Evolutionary conservation across 2,888 invertebrate species (phyloP).

Genomic region (Notodonta dromedarius): DNA sequence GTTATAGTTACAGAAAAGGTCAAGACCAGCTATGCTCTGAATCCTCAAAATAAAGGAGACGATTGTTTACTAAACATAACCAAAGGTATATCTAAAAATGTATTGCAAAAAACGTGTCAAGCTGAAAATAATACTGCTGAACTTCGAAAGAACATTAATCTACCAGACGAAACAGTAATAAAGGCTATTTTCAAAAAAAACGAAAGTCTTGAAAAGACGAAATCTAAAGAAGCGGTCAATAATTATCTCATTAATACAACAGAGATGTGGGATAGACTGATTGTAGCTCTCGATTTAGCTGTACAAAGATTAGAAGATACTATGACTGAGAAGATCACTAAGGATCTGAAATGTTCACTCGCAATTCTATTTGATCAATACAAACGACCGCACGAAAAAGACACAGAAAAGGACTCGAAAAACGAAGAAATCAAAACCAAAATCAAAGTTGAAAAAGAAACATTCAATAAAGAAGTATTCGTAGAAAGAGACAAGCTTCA

Average conservation of each 20-base stretch:
- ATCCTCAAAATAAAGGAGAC: constrained; percentile 33
- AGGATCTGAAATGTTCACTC: constrained; percentile 51
- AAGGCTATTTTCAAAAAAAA: constrained; percentile 47
- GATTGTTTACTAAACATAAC: constrained; percentile 17
- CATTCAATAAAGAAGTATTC: constrained; percentile 29
- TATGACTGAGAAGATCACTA: constrained; percentile 57
- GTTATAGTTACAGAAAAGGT: constrained; percentile 35
- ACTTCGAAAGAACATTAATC: constrained; percentile 41
- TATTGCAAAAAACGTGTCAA: constrained; percentile 46
- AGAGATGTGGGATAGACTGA: constrained; percentile 63
- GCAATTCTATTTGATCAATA: constrained; percentile 20
- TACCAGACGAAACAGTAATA: constrained; percentile 53
- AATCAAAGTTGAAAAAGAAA: constrained; percentile 10
- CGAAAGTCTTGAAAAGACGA: constrained; percentile 38
- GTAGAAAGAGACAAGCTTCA: constrained; percentile 16
- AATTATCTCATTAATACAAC: constrained; percentile 40
- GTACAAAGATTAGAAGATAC: constrained; percentile 61
- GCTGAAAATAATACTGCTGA: constrained; percentile 26
- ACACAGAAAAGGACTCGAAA: background rate
- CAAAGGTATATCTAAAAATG: constrained; percentile 32
- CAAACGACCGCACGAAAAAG: background rate
- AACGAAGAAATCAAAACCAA: background rate
- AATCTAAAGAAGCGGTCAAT: constrained; percentile 44
- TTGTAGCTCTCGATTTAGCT: constrained; percentile 54
- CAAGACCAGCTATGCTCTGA: constrained; percentile 19